These are phyloP conservation scores for Apostichopus japonicus DNA, from an alignment of 35 echinoderm and acorn worm genomes.

Conservation along the genomic window DNA sequence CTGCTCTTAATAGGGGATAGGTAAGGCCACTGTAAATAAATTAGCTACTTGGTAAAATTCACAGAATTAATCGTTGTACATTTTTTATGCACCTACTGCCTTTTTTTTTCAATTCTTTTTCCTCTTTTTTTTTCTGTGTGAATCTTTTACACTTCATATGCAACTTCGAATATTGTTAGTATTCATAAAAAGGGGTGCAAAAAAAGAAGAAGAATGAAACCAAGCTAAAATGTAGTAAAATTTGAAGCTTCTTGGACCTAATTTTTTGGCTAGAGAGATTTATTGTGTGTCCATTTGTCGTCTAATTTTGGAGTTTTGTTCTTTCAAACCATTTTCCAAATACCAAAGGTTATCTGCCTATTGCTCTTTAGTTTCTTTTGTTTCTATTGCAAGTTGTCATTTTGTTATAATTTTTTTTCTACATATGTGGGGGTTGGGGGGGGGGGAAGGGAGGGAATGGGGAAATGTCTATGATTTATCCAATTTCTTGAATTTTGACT, in stretches of 20 bases:
- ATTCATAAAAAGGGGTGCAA: neutral
- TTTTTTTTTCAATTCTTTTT: slow-evolving; percentile 15
- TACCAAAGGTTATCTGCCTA: slow-evolving; percentile 30
- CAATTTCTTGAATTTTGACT: no score
- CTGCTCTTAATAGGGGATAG: neutral
- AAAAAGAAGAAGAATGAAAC: neutral
- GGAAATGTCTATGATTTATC: no score
- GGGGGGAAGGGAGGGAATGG: no score
- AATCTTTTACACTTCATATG: slow-evolving; percentile 30
- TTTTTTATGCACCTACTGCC: slow-evolving; percentile 44
- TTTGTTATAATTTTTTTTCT: neutral
- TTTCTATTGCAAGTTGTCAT: neutral
- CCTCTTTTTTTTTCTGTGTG: neutral
- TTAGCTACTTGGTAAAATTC: neutral
- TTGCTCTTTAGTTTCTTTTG: slow-evolving; percentile 9
- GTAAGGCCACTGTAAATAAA: neutral
- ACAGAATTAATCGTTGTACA: slow-evolving; percentile 13
- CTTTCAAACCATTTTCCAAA: slow-evolving; percentile 31
- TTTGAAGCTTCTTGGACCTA: neutral
- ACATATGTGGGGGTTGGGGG: no score
- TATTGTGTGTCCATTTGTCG: neutral
- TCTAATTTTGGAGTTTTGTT: slow-evolving; percentile 3
- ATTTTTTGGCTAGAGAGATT: neutral
- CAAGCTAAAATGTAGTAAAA: neutral
- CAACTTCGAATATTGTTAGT: slow-evolving; percentile 8